Base-by-base conservation (phyloP, 2,113 vertebrate genomes). In the Sander vitreus region DNA sequence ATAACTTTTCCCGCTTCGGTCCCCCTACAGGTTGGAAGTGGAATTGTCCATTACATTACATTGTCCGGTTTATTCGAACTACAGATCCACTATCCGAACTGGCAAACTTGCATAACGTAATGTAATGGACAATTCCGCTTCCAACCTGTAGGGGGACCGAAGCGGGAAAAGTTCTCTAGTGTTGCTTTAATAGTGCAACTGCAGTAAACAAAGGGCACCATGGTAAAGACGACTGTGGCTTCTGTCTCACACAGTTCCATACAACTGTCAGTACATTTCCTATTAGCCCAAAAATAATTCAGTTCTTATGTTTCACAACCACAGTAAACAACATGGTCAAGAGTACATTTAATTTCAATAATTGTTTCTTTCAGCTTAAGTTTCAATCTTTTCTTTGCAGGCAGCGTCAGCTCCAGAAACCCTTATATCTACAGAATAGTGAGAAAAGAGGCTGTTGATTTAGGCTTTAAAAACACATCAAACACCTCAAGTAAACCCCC, bases 391-490 rank as follows among this genome's bases (percentile, higher is more conserved):
- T 19, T 11, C 13, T 60, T 62, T 51, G 21, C 39, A 66, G 36
- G 47, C 55, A 72, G 59, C 23, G n/a, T 59, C 15, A 11, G 23
- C 58, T 77, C 54, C 18, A 60, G 73, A 63, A 60, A 68, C 19
- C 57, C 70, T 30, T 27, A 8, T n/a, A 69, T 86, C 54, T 53
- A 18, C 48, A 71, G 15, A 53, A 39, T 2, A 45, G 76, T 25
- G 33, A 71, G 39, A 65, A 90, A 79, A 74, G n/a, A 62, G 50
- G 71, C 66, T 79, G 80, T 67, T 91, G 84, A 80, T 76, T 58
- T 76, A 89, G 43, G 83, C 83, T 85, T 85, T 76, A 83, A 88
- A 81, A 86, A 85, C 75, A 83, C 65, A 86, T 77, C 87, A 85
- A 76, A 91, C 75, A 84, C 84, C 67, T 84, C 21, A 19, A 53